Base-by-base conservation (phyloP, 1,140 invertebrate species). In the Drosophila nannoptera region DNA sequence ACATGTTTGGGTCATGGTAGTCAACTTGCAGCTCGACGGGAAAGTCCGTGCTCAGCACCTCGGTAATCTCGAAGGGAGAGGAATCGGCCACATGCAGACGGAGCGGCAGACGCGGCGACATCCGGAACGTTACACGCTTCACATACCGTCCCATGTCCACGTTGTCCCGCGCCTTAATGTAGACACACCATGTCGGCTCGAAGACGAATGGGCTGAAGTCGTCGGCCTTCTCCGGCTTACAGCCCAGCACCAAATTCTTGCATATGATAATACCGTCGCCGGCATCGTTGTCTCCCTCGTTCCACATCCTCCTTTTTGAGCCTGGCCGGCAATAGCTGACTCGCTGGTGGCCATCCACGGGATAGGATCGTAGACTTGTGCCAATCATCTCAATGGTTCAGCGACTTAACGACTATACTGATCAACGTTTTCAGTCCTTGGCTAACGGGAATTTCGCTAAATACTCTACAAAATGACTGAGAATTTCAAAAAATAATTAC, bases 181-280 rank as follows among this genome's bases (percentile, higher is more conserved):
- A 84, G 29, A 84, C 81, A 12, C 66, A 63, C 80, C 80, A 84
- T 0, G 81, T 86, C 0, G 73, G 80, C 32, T 86, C 80, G n/a
- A 80, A 66, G 9, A 76, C 49, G 7, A 42, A 61, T 6, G 73
- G 69, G n/a, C 75, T 6, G 11, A 74, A 77, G 9, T 68, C 73
- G 7, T 84, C 80, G 22, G 36, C 38, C 2, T 29, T 7, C 43
- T 84, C 80, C 45, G 75, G 65, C 6, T 62, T 63, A 38, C 80
- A 84, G 36, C 80, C 80, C 22, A 84, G 36, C 1, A 76, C 5
- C 0, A 84, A 46, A 35, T 77, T 53, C 63, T 69, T 78, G n/a
- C 62, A 70, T 0, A 84, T 54, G 12, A 84, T 67, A 14, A 43
- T 31, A 29, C 35, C 71, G 36, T 4, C 55, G 8, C 45, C 36